A percentile compares a stretch with the other conserved stretches of the same genome.
Evolutionary conservation across 30 jellyfish, hydroid and myxozoan genomes (phyloP).

Genomic region (Aurelia sp.): DNA sequence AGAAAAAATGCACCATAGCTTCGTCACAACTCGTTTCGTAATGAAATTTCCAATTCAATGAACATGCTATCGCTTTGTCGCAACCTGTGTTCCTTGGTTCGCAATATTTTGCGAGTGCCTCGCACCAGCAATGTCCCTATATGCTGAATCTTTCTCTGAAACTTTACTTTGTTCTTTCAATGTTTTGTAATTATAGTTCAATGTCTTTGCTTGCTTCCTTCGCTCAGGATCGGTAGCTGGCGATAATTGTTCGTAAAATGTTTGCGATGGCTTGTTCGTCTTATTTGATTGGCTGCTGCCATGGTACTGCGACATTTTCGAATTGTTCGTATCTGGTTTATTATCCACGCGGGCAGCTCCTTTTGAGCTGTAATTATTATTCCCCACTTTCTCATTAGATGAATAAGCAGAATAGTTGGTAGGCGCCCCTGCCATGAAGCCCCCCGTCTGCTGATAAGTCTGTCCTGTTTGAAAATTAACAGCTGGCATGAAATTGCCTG

Average conservation of each 20-base stretch:
- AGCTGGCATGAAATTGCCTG: slow-evolving; percentile 76
- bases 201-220: slow-evolving; percentile 26
- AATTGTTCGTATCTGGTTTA: slow-evolving; percentile 26
- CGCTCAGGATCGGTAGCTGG: slow-evolving; percentile 70
- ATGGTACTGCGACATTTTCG: slow-evolving; percentile 22
- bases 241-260: slow-evolving; percentile 67
- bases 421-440: slow-evolving; percentile 70
- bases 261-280: slow-evolving; percentile 17
- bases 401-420: slow-evolving; percentile 25
- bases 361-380: slow-evolving; percentile 35
- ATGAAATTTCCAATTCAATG: slow-evolving; percentile 1
- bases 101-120: slow-evolving; percentile 52
- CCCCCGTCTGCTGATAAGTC: slow-evolving; percentile 63
- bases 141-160: slow-evolving; percentile 61
- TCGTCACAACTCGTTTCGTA: too few relatives aligned
- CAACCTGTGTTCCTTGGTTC: slow-evolving; percentile 53
- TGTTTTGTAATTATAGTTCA: slow-evolving; percentile 31
- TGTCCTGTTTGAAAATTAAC: slow-evolving; percentile 77
- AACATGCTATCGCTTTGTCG: slow-evolving; percentile 63
- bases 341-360: not conserved
- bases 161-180: slow-evolving; percentile 36
- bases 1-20: too few relatives aligned
- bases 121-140: slow-evolving; percentile 53
- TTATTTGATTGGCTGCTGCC: slow-evolving; percentile 10
- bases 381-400: slow-evolving; percentile 40